Evolutionary conservation across 2,113 vertebrate genomes (phyloP).

Genomic region (Cyanocitta stelleri): DNA sequence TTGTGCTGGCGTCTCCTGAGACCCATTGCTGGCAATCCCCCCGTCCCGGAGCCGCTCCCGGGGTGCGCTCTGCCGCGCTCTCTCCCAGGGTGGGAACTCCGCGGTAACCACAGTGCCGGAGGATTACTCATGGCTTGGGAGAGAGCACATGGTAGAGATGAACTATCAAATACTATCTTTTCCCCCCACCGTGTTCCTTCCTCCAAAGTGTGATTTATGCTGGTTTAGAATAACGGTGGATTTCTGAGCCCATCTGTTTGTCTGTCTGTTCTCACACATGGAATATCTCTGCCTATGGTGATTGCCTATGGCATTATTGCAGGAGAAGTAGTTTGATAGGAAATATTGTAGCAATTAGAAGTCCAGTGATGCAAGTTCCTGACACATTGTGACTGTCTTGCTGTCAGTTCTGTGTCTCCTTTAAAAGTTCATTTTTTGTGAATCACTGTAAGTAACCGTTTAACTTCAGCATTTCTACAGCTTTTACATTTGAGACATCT

Average conservation of each 20-base stretch:
- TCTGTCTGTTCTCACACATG: neutral
- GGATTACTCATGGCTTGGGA: neutral
- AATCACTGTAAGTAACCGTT: neutral
- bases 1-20: rapidly evolving
- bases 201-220: neutral
- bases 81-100: rapidly evolving
- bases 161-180: neutral
- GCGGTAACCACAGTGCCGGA: rapidly evolving
- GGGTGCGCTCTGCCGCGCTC: neutral
- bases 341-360: constrained; percentile 16
- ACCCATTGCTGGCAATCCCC: rapidly evolving
- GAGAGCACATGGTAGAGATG: neutral
- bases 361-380: constrained; percentile 41
- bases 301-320: neutral
- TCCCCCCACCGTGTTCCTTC: neutral
- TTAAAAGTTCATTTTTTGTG: neutral
- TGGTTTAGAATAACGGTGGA: neutral
- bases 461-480: neutral
- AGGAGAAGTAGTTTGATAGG: neutral
- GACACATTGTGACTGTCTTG: neutral
- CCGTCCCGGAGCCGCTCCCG: rapidly evolving
- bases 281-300: neutral
- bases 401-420: neutral
- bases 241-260: constrained; percentile 1
- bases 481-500: neutral